Evolutionary conservation across 2,888 invertebrate genomes (phyloP).

Genomic region (Euproctis similis): DNA sequence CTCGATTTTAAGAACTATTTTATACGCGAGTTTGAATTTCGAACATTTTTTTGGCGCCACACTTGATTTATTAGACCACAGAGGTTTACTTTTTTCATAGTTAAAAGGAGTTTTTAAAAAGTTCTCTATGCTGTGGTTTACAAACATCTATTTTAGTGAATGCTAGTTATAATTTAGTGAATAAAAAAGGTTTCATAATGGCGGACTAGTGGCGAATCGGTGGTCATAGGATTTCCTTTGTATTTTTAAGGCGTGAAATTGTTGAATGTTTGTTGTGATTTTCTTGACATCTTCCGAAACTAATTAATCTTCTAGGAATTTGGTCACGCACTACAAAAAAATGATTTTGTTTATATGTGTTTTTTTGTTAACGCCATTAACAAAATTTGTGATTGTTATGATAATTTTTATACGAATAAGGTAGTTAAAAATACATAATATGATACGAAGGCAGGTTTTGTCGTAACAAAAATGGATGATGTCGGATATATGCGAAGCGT

Average conservation of each 20-base stretch:
- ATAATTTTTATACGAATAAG: too few species aligned
- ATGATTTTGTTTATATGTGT: neutral
- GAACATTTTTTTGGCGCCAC: slow-evolving; percentile 2
- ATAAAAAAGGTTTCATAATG: slow-evolving; percentile 9
- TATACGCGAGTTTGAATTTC: too few species aligned
- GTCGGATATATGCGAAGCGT: too few species aligned
- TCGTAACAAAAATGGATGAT: too few species aligned
- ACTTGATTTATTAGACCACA: slow-evolving; percentile 2
- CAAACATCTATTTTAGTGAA: slow-evolving; percentile 8
- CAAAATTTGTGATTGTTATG: too few species aligned
- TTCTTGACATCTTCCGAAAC: slow-evolving; percentile 7
- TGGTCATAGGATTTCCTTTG: slow-evolving; percentile 5
- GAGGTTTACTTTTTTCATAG: slow-evolving; percentile 4
- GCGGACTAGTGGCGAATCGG: slow-evolving; percentile 1
- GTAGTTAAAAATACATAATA: too few species aligned
- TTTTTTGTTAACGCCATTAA: too few species aligned
- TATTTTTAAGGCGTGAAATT: slow-evolving; percentile 6
- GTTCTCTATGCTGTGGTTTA: slow-evolving; percentile 6
- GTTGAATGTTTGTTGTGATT: slow-evolving; percentile 7
- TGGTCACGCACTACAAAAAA: neutral
- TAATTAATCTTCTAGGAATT: slow-evolving; percentile 6
- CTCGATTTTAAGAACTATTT: slow-evolving; percentile 1
- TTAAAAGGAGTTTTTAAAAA: slow-evolving; percentile 2
- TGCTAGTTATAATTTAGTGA: slow-evolving; percentile 10
- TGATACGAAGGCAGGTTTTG: too few species aligned